These are phyloP conservation scores for Spinus olivaceus DNA, from an alignment of 2,797 vertebrate genomes.

Conservation along the genomic window DNA sequence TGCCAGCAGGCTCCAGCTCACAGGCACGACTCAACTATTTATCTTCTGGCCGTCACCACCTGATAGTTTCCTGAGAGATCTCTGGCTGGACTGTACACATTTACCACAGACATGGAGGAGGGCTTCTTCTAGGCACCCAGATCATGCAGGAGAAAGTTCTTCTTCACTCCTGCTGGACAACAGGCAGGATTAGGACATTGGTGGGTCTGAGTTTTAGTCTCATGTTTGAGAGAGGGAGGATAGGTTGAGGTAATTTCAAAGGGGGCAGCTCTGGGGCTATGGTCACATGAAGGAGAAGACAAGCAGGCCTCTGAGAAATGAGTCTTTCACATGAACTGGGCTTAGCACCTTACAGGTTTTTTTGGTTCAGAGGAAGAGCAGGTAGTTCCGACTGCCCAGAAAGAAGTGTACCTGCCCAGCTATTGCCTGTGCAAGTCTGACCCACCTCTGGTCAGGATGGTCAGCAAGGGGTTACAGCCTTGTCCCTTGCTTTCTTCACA, in stretches of 20 bases:
- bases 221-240: neutral
- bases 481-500: conserved; percentile 5
- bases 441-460: neutral
- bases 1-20: neutral
- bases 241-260: neutral
- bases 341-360: neutral
- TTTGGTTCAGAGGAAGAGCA: neutral
- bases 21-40: neutral
- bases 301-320: neutral
- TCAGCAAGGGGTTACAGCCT: neutral
- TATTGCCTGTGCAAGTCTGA: neutral
- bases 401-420: neutral
- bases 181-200: neutral
- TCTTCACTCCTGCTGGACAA: neutral
- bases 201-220: neutral
- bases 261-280: neutral
- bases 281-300: neutral
- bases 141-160: neutral
- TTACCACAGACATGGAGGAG: neutral
- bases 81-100: neutral
- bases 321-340: neutral
- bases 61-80: neutral
- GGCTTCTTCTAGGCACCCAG: neutral
- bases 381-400: neutral
- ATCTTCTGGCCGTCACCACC: neutral